A percentile compares a stretch with the other conserved stretches of the same genome.
These are phyloP conservation scores for Momotus momota DNA, from an alignment of 2,797 vertebrate genomes.

Conservation along the genomic window DNA sequence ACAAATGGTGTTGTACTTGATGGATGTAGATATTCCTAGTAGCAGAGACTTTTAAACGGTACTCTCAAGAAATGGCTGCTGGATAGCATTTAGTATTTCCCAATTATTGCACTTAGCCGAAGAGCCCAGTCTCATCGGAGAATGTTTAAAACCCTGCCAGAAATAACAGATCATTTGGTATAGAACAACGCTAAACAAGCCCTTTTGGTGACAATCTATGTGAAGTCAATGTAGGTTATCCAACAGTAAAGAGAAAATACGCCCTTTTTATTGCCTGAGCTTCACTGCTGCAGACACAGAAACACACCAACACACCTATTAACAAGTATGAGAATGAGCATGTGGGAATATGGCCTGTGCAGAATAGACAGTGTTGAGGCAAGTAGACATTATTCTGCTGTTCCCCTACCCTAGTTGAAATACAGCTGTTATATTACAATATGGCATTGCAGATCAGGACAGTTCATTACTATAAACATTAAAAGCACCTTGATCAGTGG, in stretches of 20 bases:
- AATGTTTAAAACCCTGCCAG: neutral
- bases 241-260: neutral
- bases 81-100: neutral
- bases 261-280: neutral
- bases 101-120: neutral
- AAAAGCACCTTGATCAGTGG: neutral
- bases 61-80: neutral
- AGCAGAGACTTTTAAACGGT: neutral
- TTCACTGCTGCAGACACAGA: neutral
- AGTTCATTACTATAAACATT: neutral
- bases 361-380: neutral
- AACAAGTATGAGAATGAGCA: neutral
- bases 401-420: neutral
- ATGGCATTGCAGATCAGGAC: neutral
- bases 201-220: neutral
- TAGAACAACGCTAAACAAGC: neutral
- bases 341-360: neutral
- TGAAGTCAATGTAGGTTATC: slow-evolving; percentile 1
- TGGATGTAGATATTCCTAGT: neutral
- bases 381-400: neutral
- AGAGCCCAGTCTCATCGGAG: neutral
- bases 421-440: neutral
- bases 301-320: neutral
- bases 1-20: neutral
- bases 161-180: neutral